These are phyloP conservation scores for Merodon equestris DNA, from an alignment of 2,888 invertebrate genomes.

Conservation along the genomic window DNA sequence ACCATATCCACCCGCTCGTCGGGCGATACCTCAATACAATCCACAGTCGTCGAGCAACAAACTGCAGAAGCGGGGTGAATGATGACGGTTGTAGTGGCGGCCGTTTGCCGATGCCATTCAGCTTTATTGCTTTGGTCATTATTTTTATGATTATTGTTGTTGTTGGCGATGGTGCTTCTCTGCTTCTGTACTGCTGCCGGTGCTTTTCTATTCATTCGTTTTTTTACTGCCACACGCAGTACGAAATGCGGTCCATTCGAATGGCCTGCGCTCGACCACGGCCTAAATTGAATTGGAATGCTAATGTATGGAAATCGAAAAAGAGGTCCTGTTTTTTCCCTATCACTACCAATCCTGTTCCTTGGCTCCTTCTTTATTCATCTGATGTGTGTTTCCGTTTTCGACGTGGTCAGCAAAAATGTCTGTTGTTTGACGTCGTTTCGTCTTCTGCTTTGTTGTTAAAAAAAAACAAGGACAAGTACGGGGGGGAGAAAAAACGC, in stretches of 20 bases:
- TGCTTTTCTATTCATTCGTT: slow-evolving; percentile 64
- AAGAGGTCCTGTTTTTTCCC: slow-evolving; percentile 68
- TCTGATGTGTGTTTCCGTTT: slow-evolving; percentile 4
- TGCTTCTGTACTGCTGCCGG: slow-evolving; percentile 21
- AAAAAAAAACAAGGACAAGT: slow-evolving; percentile 28
- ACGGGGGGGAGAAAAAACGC: slow-evolving; percentile 1
- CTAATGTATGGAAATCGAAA: slow-evolving; percentile 77
- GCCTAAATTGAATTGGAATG: slow-evolving; percentile 75
- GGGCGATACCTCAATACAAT: slow-evolving; percentile 27
- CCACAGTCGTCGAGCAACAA: no score
- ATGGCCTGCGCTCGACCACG: no score
- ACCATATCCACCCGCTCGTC: background rate
- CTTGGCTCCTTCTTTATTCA: slow-evolving; percentile 12
- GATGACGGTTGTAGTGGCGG: slow-evolving; percentile 61
- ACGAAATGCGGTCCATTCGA: slow-evolving; percentile 36
- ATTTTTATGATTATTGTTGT: slow-evolving; percentile 77
- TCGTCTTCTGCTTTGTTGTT: slow-evolving; percentile 52
- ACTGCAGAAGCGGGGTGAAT: slow-evolving; percentile 1
- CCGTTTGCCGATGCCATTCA: slow-evolving; percentile 75
- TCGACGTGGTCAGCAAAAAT: slow-evolving; percentile 65
- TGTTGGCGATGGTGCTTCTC: slow-evolving; percentile 60
- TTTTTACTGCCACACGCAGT: slow-evolving; percentile 52
- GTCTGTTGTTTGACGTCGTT: no score
- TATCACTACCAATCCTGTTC: no score
- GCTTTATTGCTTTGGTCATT: slow-evolving; percentile 78